Evolutionary conservation across 1,140 invertebrate genomes (phyloP).

Genomic region (Mizuhopecten yessoensis): DNA sequence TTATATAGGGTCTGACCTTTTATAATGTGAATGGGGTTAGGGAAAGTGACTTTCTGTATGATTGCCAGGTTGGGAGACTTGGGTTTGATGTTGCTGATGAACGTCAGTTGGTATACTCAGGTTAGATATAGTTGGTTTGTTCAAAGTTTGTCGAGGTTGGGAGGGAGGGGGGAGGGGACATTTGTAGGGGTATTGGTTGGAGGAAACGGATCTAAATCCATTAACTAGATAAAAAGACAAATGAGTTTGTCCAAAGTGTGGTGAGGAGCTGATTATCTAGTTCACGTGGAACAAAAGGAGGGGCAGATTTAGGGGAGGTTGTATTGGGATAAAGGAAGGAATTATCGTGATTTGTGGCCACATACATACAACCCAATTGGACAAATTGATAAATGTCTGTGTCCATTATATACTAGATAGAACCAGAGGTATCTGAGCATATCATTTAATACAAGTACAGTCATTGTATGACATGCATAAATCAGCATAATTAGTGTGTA

Average conservation of each 20-base stretch:
- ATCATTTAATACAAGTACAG: conserved; percentile 28
- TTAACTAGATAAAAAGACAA: background rate
- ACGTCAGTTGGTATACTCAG: too few species aligned
- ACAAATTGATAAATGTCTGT: conserved; percentile 39
- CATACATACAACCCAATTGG: background rate
- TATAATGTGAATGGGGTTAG: background rate
- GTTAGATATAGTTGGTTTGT: too few species aligned
- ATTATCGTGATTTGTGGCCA: background rate
- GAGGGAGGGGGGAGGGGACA: background rate
- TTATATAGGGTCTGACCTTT: conserved; percentile 5
- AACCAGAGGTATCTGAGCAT: background rate
- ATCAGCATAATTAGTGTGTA: conserved; percentile 6
- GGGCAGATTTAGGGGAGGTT: background rate
- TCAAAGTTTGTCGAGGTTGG: background rate
- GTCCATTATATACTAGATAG: background rate
- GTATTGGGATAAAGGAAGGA: background rate
- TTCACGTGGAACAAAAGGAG: background rate
- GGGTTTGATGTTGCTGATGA: too few species aligned
- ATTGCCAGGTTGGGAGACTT: too few species aligned
- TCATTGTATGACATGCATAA: background rate
- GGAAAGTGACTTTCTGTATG: background rate
- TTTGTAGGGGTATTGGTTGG: background rate
- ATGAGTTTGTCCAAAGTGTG: background rate
- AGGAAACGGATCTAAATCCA: background rate
- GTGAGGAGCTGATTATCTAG: background rate